Conservation (phyloP, 2,797 vertebrate species). For the Pelochelys cantorii region DNA sequence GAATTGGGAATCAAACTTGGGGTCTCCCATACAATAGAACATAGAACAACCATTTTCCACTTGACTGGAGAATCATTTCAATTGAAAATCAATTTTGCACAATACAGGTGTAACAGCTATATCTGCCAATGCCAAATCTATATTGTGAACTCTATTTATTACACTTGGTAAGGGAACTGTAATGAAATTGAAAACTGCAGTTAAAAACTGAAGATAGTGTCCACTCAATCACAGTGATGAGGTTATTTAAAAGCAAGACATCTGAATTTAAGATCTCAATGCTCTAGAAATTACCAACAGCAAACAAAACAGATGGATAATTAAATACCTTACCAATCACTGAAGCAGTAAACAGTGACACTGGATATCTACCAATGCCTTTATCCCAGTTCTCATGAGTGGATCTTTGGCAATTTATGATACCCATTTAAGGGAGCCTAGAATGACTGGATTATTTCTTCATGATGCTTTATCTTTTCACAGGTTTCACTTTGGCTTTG, state of each 20-base stretch:
- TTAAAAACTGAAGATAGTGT: slow-evolving; percentile 1
- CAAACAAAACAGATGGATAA: slow-evolving; percentile 57
- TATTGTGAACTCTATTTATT: slow-evolving; percentile 31
- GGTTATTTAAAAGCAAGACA: slow-evolving; percentile 55
- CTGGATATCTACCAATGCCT: neutral
- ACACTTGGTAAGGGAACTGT: neutral
- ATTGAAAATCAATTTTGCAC: neutral
- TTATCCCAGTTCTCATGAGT: neutral
- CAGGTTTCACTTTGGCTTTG: slow-evolving; percentile 12
- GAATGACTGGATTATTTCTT: neutral
- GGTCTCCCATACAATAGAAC: neutral
- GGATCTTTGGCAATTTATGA: neutral
- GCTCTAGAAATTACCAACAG: slow-evolving; percentile 53
- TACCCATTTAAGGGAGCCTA: neutral
- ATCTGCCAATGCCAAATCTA: neutral
- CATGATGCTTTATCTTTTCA: neutral
- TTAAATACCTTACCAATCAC: slow-evolving; percentile 24
- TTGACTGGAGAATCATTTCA: neutral
- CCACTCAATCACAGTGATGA: slow-evolving; percentile 44
- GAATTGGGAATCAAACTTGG: neutral
- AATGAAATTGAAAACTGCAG: slow-evolving; percentile 44
- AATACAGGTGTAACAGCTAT: neutral
- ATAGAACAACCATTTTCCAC: neutral
- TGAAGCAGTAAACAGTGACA: neutral
- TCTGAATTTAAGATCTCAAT: slow-evolving; percentile 32